Base-by-base conservation (phyloP, 2,888 invertebrate genomes). In the Sphecodes monilicornis region DNA sequence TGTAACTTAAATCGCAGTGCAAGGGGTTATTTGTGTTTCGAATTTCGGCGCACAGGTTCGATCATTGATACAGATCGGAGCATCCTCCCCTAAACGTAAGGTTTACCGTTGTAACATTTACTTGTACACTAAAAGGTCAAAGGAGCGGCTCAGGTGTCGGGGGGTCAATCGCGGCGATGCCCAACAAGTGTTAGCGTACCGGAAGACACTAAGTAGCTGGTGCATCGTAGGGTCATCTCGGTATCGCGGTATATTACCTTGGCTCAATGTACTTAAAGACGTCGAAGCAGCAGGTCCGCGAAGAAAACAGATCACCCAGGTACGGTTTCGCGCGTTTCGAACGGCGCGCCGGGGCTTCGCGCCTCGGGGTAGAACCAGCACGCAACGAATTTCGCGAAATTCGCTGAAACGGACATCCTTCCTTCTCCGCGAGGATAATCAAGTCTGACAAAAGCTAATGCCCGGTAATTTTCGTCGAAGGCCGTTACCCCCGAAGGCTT, bases 371-470 rank as follows among this genome's bases (percentile, higher is more conserved):
- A 43, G 32, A 54, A n/a, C 11, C 10, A n/a, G 3, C 54, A 22
- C 50, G 22, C 50, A 39, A 39, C 57, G 46, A 76, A 68, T 46
- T 75, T 76, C 46, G 85, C 78, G 18, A 81, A 73, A 78, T 72
- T 78, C 29, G 81, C 81, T 39, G 39, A 18, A 41, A 32, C n/a
- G 69, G 46, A n/a, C 86, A 68, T 76, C 72, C 70, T 64, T 29
- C 26, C 3, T 22, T 13, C 29, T 22, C 16, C 22, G 32, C 29
- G 50, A 57, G 71, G 78, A 71, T 78, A 74, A 80, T 78, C 82
- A 86, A 86, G 82, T 82, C 85, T 29, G 80, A 85, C 82, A 86
- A 86, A 76, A 85, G 80, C 54, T 85, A 79, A 84, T 79, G 50
- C 79, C 41, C 32, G 66, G 72, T 76, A 82, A 89, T 87, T 87